Evolutionary conservation across 1,140 invertebrate genomes (phyloP), one percentile per base, ranked within the genome.

Genomic region (Conopomorpha cramerella): DNA sequence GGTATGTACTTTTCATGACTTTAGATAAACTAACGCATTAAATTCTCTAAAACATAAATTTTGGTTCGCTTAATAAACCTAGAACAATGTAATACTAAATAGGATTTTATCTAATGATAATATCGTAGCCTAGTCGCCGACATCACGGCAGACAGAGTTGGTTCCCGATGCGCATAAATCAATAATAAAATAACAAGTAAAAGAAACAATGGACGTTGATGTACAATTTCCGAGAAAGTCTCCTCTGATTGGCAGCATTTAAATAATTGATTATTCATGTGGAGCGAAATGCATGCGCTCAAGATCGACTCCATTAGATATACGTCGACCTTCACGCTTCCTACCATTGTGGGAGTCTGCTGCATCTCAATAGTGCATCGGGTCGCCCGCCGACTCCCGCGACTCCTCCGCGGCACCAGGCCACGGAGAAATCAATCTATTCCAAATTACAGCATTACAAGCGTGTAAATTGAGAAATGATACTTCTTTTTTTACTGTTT

Each of bases 1-100:
- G 53, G 62, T 50, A 61, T 58, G 60, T 64, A 64, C 58, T 65
- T 53, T 65, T 67, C 61, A 71, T 70, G 67, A 74, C 67, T 72
- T 70, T 70, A 70, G 65, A 72, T 59, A 66, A 67, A 66, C 64
- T 76, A 71, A 66, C 49, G 54, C 66, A 63, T 64, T 72, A 66
- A 71, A 71, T 71, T 71, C 66, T 72, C 65, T 76, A 76, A 68
- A 71, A 76, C 71, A 71, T 76, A 73, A 73, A 39, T 70, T 76
- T 76, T 76, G 71, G 71, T 76, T 64, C 68, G 70, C 63, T 71
- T 65, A 67, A 72, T 51, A 67, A 63, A 60, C 58, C 63, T 76
- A 76, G 59, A 71, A 71, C 66, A 73, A 72, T 67, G 19, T 10
- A 71, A 59, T 47, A 72, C 54, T 67, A 72, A 74, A 71, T 76